A percentile compares a stretch with the other conserved stretches of the same genome.
These are phyloP conservation scores for Protophormia terraenovae DNA, from an alignment of 2,888 invertebrate genomes.

Conservation along the genomic window DNA sequence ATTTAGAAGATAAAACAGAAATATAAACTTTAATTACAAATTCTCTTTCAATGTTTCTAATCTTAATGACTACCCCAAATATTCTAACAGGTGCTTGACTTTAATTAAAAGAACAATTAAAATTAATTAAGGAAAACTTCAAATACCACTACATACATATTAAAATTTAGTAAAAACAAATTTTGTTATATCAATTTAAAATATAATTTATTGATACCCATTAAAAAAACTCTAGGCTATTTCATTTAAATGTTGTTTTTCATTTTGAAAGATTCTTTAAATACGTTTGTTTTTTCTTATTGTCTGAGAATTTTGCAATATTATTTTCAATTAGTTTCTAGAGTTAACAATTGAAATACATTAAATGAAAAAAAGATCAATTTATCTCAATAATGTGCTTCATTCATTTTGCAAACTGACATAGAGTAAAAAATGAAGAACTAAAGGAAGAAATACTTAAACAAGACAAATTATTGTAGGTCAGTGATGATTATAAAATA, in stretches of 20 bases:
- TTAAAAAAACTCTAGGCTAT: too few relatives aligned
- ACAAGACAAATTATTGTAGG: not conserved
- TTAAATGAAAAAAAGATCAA: slow-evolving; percentile 50
- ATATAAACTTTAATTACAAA: not conserved
- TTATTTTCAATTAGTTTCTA: slow-evolving; percentile 54
- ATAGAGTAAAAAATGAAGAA: slow-evolving; percentile 16
- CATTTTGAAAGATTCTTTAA: not conserved
- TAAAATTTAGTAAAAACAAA: not conserved
- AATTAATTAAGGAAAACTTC: not conserved
- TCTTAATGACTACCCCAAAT: slow-evolving; percentile 6
- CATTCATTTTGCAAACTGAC: slow-evolving; percentile 51
- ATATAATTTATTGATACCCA: too few relatives aligned
- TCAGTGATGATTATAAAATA: not conserved
- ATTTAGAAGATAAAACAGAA: slow-evolving; percentile 1
- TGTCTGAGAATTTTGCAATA: slow-evolving; percentile 27
- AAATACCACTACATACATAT: too few relatives aligned
- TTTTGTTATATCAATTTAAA: not conserved
- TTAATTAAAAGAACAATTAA: slow-evolving; percentile 12
- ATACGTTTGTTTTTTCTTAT: slow-evolving; percentile 36
- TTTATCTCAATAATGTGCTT: slow-evolving; percentile 60
- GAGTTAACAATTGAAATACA: slow-evolving; percentile 61
- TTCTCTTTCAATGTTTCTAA: not conserved
- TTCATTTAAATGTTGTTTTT: too few relatives aligned
- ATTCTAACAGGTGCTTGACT: slow-evolving; percentile 54
- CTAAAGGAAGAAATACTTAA: not conserved